phyloP scores from a whole-genome alignment of 2,797 vertebrate species.

The Artibeus lituratus region DNA sequence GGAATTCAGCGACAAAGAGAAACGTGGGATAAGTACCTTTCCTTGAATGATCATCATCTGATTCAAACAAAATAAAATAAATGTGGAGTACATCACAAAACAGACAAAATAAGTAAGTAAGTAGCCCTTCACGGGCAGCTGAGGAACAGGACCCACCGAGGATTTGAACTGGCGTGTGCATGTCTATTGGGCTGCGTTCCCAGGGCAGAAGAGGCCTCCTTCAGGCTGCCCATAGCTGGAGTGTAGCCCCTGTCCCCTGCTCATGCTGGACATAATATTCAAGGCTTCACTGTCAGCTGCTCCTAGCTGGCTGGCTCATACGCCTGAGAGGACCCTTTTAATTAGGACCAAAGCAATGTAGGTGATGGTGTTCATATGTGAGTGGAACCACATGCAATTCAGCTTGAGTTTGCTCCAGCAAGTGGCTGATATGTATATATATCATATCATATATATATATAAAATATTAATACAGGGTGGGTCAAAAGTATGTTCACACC shows the following conservation, averaged over 20 bases:
- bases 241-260: neutral
- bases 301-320: neutral
- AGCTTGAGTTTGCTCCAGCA: neutral
- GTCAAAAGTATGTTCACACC: neutral
- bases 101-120: neutral
- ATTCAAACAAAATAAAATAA: neutral
- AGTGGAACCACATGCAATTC: neutral
- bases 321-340: neutral
- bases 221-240: rapidly evolving
- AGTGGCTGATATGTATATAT: neutral
- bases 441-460: no score
- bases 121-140: neutral
- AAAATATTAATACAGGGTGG: neutral
- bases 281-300: neutral
- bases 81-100: neutral
- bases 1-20: neutral
- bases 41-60: neutral
- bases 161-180: neutral
- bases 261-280: neutral
- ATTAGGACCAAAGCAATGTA: neutral
- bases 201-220: neutral
- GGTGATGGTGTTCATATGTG: neutral
- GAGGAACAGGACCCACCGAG: neutral
- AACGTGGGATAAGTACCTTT: neutral
- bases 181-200: neutral